phyloP scores from a whole-genome alignment of 2,113 vertebrate genomes.

The Oncorhynchus clarkii region DNA sequence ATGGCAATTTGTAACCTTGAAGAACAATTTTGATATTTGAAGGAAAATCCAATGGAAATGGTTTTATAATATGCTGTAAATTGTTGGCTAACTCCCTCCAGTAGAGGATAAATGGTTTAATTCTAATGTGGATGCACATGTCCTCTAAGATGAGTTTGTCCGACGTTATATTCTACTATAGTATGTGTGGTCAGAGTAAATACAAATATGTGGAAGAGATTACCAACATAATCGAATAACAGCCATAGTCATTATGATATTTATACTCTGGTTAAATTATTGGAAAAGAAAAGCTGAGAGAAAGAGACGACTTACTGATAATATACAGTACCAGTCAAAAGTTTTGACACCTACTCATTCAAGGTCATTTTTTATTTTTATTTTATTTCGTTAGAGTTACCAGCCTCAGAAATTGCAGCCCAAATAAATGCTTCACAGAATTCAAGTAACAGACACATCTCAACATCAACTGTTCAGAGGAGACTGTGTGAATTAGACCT shows the following conservation, averaged over 20 bases:
- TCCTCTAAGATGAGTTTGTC: not conserved
- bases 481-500: no score
- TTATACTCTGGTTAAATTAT: not conserved
- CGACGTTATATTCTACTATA: not conserved
- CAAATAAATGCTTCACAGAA: no score
- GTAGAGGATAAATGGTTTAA: not conserved
- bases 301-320: not conserved
- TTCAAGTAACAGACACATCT: no score
- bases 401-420: no score
- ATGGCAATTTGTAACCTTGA: not conserved
- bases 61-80: not conserved
- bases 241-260: not conserved
- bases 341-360: no score
- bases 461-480: no score
- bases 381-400: no score
- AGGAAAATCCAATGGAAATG: conserved; percentile 1
- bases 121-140: no score
- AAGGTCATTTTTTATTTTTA: no score
- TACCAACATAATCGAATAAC: not conserved
- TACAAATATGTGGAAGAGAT: not conserved
- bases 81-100: not conserved
- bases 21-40: not conserved
- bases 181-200: not conserved
- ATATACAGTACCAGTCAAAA: not conserved
- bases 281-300: not conserved